Conservation (phyloP, 2,113 vertebrate species). For the Rynchops niger region DNA sequence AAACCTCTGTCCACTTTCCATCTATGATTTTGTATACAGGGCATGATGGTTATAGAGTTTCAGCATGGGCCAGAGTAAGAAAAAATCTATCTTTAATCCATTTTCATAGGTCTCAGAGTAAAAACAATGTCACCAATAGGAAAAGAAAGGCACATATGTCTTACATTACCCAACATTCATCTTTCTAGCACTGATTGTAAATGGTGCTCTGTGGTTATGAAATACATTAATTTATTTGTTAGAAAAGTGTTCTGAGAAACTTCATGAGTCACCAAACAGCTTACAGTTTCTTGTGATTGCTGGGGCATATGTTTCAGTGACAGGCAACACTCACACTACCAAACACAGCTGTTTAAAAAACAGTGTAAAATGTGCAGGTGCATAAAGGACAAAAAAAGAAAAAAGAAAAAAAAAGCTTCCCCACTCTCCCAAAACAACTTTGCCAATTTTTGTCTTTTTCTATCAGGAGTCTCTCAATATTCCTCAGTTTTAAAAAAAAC, state of each 20-base stretch:
- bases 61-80: background rate
- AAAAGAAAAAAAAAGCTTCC: background rate
- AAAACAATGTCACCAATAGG: background rate
- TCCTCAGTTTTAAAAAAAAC: background rate
- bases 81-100: background rate
- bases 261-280: background rate
- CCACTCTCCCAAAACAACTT: background rate
- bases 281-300: background rate
- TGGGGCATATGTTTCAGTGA: background rate
- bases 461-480: background rate
- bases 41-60: background rate
- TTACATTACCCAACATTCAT: background rate
- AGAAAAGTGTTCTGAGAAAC: background rate
- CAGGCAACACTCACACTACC: background rate
- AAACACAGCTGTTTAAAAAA: background rate
- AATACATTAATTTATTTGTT: background rate
- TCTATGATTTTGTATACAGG: background rate
- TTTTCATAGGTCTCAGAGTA: background rate
- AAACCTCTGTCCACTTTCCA: background rate
- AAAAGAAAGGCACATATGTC: background rate
- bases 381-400: background rate
- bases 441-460: background rate
- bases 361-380: background rate
- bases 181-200: background rate
- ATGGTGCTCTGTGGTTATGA: background rate